Conservation (phyloP, 1,140 invertebrate species). For the Hydropsyche tenuis region DNA sequence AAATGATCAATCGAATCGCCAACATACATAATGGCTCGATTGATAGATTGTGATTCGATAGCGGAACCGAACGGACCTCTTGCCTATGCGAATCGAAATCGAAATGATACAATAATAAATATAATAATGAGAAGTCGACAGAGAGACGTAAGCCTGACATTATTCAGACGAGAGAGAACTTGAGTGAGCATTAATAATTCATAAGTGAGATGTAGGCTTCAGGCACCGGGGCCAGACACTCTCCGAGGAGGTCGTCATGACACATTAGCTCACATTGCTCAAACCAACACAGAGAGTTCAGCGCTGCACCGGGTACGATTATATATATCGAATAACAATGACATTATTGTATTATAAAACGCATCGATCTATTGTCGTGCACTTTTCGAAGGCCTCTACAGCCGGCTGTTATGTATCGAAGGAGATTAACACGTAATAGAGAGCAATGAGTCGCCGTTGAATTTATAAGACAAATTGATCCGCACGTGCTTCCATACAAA, state of each 20-base stretch:
- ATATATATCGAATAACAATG: conserved; percentile 14
- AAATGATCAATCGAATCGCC: too few species aligned
- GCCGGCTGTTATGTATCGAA: too few species aligned
- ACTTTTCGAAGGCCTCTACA: too few species aligned
- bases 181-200: conserved; percentile 45
- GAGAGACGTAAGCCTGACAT: conserved; percentile 18
- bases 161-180: conserved; percentile 34
- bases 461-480: conserved; percentile 11
- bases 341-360: not conserved
- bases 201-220: conserved; percentile 40
- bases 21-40: too few species aligned
- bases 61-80: too few species aligned
- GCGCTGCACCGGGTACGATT: too few species aligned
- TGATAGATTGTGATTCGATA: too few species aligned
- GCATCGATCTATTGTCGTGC: not conserved
- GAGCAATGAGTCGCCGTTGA: conserved; percentile 3
- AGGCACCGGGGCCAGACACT: conserved; percentile 31
- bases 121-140: conserved; percentile 15
- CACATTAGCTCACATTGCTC: conserved; percentile 42
- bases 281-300: conserved; percentile 5
- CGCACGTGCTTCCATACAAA: conserved; percentile 6
- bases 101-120: not conserved
- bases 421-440: not conserved
- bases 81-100: too few species aligned
- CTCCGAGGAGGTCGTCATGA: conserved; percentile 41